Base-by-base conservation (phyloP, 2,797 vertebrate genomes). In the Microctenopoma lineatum region DNA sequence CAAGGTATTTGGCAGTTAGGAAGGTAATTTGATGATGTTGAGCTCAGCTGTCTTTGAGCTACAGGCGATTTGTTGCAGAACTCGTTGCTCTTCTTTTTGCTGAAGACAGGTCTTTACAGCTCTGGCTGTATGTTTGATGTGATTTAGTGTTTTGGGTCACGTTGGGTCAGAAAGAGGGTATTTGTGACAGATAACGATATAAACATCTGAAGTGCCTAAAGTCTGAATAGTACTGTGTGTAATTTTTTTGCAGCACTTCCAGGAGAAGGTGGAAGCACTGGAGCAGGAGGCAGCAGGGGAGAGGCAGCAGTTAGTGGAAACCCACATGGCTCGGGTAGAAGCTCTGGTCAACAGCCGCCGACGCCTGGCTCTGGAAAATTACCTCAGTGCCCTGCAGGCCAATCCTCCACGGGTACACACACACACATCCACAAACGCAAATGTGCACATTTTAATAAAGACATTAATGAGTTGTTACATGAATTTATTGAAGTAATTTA, bases 281-380 rank as follows among this genome's bases (percentile, higher is more conserved):
- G 98, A 99, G 89, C 96, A 97, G 85, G 96, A 99, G 90, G 97
- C 98, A 3, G 97, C 96, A 2, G 96, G 96, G 2, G 98, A 99
- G 92, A 94, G 98, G 45, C 97, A 99, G 89, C 98, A 99, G 88
- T 86, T 99, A 79, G 98, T 99, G 50, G 98, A 99, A 85, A 99
- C 97, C 0, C 98, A 99, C 86, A 98, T 98, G 95, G 97, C 96
- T 32, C 92, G 98, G 1, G 98, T 99, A 54, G 98, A 99, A 69
- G 96, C 96, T 77, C 95, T 98, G 92, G 94, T 99, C 52, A 98
- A 97, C 2, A 96, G 97, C 85, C 96, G 95, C 36, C 93, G 97
- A 1, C 96, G 96, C 72, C 91, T 97, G 72, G 95, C 98, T 46
- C 91, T 99, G 70, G 97, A 99, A 92, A 98, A 96, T 85, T 99